Base-by-base conservation (phyloP, 2,113 vertebrate species). In the Notiomystis cincta region DNA sequence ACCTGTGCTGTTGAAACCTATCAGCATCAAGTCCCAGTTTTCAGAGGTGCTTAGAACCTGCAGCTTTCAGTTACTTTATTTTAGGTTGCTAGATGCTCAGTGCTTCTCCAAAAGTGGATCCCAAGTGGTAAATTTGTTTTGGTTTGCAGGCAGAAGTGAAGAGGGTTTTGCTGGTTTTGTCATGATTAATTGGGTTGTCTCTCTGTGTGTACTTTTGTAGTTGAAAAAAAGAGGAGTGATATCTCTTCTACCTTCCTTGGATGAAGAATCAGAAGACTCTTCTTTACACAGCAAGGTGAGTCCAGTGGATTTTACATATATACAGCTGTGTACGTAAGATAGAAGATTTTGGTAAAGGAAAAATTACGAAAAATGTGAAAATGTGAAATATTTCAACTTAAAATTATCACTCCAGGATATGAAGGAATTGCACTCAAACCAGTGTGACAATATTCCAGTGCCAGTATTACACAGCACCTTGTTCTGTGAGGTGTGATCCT, bases 261-360 rank as follows among this genome's bases (percentile, higher is more conserved):
- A 93, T 87, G 98, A 98, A 84, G 98, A 98, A 81, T 93, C 54
- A 10, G 98, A 98, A 87, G 98, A 98, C 19, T 90, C 2, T 71
- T 97, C 97, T 31, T 72, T 87, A 33, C 94, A 95, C 48, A 96
- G 95, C 65, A 97, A 96, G 85, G 98, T 98, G 94, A 97, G 94
- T 95, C 93, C 44, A 79, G 20, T 27, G 15, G 64, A 11, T 6
- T 76, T 9, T 3, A n/a, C 37, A 13, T 1, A 22, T 47, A 25
- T 31, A 45, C 13, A 87, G 25, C 22, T 81, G 8, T 57, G 8
- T 61, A 19, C 70, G 25, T 61, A 56, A 83, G 50, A 30, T 0
- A 61, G 23, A 53, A 33, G 13, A 73, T 87, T 76, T 62, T 76
- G 9, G 30, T 81, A 60, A 38, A 54, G 54, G 19, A 13, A 2